Evolutionary conservation across 1,140 invertebrate species (phyloP), one percentile per base, ranked within the genome.

Genomic region (Calycopis cecrops): DNA sequence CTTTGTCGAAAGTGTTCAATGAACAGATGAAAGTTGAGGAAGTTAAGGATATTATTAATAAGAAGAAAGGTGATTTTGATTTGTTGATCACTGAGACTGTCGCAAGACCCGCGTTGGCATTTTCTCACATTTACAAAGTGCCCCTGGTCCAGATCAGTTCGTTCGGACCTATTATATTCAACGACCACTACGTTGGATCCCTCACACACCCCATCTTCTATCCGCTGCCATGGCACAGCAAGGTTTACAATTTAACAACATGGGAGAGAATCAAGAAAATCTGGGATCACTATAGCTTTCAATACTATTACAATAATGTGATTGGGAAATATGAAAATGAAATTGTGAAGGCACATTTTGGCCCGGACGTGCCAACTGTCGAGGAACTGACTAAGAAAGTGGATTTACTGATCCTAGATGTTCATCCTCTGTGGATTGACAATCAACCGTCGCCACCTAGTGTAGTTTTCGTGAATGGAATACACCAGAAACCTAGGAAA

Each of bases 361-460:
- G 78, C 0, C n/a, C 62, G 0, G 65, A 77, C 56, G 48, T 78
- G 12, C 79, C 85, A 3, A 42, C 63, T 11, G 12, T 89, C 2
- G 58, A 62, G 0, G 82, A 88, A 54, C 59, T 91, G 16, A 69
- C 77, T 16, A 70, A 77, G 40, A 88, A 88, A 65, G 69, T 88
- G 0, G 86, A 85, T 52, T 62, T 92, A 62, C 48, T 91, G 9
- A 82, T 92, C 52, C 49, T 87, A 4, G 89, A 88, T 61, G 67
- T 66, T 14, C 79, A 90, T 79, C 82, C 80, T 7, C 57, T 81
- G 3, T 76, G 87, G 57, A 67, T 74, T 34, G 69, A 73, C 38
- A 69, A 76, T 12, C 70, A 82, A 12, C 80, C 90, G 4, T 54
- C 81, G n/a, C 72, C 84, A 9, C 86, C 88, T 6, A 75, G 62